These are phyloP conservation scores for Harlomillsia oculata DNA, from an alignment of 1,140 invertebrate genomes.

Conservation along the genomic window DNA sequence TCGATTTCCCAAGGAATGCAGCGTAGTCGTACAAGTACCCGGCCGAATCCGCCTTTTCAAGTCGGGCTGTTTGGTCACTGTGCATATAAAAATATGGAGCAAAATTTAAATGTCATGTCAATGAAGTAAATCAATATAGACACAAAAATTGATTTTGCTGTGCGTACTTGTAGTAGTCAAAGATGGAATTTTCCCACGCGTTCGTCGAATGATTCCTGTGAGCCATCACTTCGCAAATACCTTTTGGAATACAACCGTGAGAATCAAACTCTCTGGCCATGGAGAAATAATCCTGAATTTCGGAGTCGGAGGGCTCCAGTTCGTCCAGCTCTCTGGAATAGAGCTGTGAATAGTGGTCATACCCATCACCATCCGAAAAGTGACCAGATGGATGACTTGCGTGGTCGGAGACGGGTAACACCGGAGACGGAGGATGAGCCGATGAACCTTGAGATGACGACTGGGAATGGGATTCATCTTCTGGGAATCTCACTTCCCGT, in stretches of 20 bases:
- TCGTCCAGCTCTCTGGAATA: not conserved
- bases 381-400: no score
- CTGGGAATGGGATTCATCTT: no score
- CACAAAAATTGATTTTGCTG: no score
- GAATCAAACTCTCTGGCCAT: constrained; percentile 27
- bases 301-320: constrained; percentile 27
- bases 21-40: constrained; percentile 25
- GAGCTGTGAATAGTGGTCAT: not conserved
- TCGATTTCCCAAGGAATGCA: constrained; percentile 13
- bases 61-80: no score
- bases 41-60: not conserved
- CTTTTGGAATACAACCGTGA: constrained; percentile 24
- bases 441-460: no score
- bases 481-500: no score
- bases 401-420: no score
- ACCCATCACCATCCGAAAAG: no score
- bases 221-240: constrained; percentile 30
- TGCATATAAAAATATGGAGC: no score
- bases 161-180: constrained; percentile 5
- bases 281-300: constrained; percentile 22
- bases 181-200: not conserved
- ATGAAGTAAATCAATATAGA: no score
- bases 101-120: no score
- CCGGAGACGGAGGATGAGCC: no score
- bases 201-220: constrained; percentile 9